phyloP scores from a whole-genome alignment of 1,140 invertebrate genomes.

The Phocides pigmalion region DNA sequence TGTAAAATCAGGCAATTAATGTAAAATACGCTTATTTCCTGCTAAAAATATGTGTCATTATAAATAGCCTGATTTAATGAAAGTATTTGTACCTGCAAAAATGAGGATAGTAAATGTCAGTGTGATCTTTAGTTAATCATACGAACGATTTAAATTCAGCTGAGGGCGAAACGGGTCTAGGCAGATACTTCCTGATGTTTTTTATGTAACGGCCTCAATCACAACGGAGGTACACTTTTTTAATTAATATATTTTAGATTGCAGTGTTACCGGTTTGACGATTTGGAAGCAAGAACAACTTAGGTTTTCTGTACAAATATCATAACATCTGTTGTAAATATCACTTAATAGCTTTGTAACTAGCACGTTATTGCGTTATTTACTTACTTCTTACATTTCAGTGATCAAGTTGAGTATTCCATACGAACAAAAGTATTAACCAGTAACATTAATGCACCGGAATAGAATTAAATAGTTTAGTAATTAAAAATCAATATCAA shows the following conservation, averaged over 20 bases:
- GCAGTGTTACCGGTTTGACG: slow-evolving; percentile 18
- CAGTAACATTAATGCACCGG: too few species aligned
- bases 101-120: slow-evolving; percentile 70
- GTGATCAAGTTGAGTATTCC: too few species aligned
- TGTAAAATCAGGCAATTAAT: too few species aligned
- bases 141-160: slow-evolving; percentile 57
- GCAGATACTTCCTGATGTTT: slow-evolving; percentile 64
- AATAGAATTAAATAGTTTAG: too few species aligned
- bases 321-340: too few species aligned
- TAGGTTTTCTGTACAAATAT: neutral
- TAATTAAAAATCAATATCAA: too few species aligned
- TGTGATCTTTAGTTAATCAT: slow-evolving; percentile 71
- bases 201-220: slow-evolving; percentile 50
- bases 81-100: slow-evolving; percentile 13
- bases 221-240: slow-evolving; percentile 40
- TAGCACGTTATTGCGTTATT: too few species aligned
- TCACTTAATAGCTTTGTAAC: too few species aligned
- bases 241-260: slow-evolving; percentile 23
- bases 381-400: too few species aligned
- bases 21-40: too few species aligned
- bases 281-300: slow-evolving; percentile 8
- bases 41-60: too few species aligned
- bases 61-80: neutral
- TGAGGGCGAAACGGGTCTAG: slow-evolving; percentile 68
- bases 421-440: too few species aligned